Evolutionary conservation across 2,797 vertebrate genomes (phyloP), one percentile per base, ranked within the genome.

Genomic region (Arrhamphus sclerolepis): DNA sequence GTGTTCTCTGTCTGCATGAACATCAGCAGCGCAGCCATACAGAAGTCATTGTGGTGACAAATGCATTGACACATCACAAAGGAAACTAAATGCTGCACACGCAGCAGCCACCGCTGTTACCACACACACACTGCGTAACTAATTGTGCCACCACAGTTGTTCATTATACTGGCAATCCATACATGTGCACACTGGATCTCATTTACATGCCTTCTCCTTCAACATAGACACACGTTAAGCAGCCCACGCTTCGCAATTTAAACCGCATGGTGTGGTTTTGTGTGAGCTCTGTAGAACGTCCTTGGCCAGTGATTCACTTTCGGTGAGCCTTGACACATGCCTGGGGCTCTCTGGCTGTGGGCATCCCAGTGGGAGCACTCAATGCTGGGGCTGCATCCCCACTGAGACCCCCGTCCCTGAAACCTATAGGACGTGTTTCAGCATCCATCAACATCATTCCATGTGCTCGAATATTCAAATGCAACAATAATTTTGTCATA

Each of bases 271-370:
- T 26, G 24, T 6, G 2, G 24, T 3, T 48, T 69, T 54, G 58
- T 17, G 14, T 21, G 44, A 40, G 53, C 50, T 44, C 29, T 52
- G 39, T 21, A 16, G 39, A 41, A 5, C 1, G 71, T 72, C 86
- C 81, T 89, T 83, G 81, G 53, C 69, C 43, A n/a, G 22, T 51
- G 62, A 71, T 56, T 73, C 62, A 59, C 68, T 71, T 79, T 73
- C 67, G 62, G 61, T 77, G 52, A 39, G 63, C 62, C 64, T 44
- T 22, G 63, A 81, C 83, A 78, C 74, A 58, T 50, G 85, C 84
- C 89, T 77, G 74, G 38, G 83, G 84, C 85, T 75, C 31, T 74
- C 66, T 24, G 18, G 60, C 31, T 77, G 65, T 39, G 22, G 66
- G 52, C 55, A 5, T 73, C 79, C 72, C 78, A 10, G 7, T 31